These are phyloP conservation scores for Philopotamus ludificatus DNA, from an alignment of 1,140 invertebrate genomes.

Conservation along the genomic window DNA sequence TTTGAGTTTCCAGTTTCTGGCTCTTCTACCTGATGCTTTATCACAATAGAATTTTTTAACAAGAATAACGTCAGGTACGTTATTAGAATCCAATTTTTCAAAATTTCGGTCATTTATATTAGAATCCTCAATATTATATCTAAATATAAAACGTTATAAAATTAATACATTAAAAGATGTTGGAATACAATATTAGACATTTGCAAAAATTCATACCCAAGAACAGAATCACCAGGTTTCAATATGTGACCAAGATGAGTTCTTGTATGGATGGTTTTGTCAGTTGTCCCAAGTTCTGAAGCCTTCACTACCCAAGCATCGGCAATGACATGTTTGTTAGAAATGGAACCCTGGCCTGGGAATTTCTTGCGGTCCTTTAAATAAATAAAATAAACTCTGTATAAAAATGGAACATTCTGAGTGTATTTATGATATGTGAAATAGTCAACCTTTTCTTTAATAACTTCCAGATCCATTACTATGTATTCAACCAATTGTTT, in stretches of 20 bases:
- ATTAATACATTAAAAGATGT: background rate
- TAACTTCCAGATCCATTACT: constrained; percentile 91
- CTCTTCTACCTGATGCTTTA: constrained; percentile 64
- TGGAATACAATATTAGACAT: background rate
- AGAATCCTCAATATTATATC: constrained; percentile 83
- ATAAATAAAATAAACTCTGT: no score
- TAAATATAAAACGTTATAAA: constrained; percentile 47
- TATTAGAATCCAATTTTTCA: constrained; percentile 74
- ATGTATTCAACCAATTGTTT: constrained; percentile 91
- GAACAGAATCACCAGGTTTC: constrained; percentile 87
- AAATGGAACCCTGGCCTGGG: constrained; percentile 84
- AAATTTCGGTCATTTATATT: constrained; percentile 90
- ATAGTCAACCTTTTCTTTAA: constrained; percentile 64
- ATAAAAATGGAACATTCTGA: no score
- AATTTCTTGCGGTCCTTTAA: constrained; percentile 68
- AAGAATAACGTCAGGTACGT: constrained; percentile 86
- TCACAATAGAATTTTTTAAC: constrained; percentile 92
- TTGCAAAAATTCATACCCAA: constrained; percentile 65
- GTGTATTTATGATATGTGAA: no score
- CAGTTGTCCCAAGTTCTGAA: constrained; percentile 82
- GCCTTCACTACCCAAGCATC: constrained; percentile 93
- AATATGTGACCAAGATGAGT: constrained; percentile 95
- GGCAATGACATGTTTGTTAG: constrained; percentile 83
- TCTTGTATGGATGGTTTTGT: constrained; percentile 79
- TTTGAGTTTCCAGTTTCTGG: constrained; percentile 90